Percentiles rank a stretch among this genome's conserved stretches.
These are phyloP conservation scores for Benitochromis conjunctus DNA, from an alignment of 2,113 vertebrate species.

Conservation along the genomic window DNA sequence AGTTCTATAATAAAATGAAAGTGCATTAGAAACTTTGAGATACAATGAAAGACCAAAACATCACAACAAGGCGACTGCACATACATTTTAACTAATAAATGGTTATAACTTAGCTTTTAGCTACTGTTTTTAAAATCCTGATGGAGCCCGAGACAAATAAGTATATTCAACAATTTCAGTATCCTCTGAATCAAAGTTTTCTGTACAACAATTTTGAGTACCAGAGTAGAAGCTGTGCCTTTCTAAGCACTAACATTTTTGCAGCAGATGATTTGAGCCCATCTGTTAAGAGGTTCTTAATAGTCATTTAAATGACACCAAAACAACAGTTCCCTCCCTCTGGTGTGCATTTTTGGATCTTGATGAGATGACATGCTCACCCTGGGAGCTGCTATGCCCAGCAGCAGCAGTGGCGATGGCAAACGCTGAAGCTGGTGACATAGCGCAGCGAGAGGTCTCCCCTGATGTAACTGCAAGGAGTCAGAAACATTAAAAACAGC, in stretches of 20 bases:
- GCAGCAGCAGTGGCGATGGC: conserved; percentile 95
- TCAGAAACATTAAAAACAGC: background rate
- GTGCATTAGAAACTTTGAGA: background rate
- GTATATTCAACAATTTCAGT: background rate
- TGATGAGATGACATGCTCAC: conserved; percentile 55
- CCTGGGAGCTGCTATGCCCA: conserved; percentile 86
- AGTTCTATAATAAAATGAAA: background rate
- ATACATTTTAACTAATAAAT: background rate
- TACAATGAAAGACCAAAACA: background rate
- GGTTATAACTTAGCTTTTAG: background rate
- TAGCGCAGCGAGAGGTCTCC: conserved; percentile 82
- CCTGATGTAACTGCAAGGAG: conserved; percentile 73
- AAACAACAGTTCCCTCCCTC: background rate
- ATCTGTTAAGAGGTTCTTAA: background rate
- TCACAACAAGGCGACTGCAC: background rate
- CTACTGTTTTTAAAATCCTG: background rate
- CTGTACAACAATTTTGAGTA: background rate
- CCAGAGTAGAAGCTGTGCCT: background rate
- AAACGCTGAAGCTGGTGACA: conserved; percentile 92
- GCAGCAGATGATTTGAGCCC: background rate
- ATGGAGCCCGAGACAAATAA: background rate
- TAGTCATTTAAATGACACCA: background rate
- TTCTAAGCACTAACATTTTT: background rate
- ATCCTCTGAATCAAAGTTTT: background rate
- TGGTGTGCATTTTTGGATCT: background rate